Conservation (phyloP, 1,140 invertebrate genomes). For the Cherax quadricarinatus region DNA sequence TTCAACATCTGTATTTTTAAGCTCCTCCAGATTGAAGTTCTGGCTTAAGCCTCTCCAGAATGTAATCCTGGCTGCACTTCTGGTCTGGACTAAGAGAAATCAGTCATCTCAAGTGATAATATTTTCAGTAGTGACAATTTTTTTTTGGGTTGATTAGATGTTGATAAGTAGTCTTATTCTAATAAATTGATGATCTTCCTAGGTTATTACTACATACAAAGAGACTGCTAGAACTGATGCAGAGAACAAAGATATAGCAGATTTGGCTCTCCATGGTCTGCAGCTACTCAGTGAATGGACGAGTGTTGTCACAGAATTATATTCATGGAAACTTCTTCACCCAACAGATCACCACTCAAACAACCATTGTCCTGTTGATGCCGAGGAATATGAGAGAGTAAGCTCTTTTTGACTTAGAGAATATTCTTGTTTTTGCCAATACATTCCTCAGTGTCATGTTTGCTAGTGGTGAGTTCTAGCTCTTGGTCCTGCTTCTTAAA, state of each 20-base stretch:
- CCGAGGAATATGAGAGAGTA: constrained; percentile 99
- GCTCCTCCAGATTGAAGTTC: too few species aligned
- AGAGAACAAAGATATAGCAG: constrained; percentile 95
- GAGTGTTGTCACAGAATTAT: constrained; percentile 96
- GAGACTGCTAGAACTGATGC: constrained; percentile 91
- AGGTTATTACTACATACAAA: constrained; percentile 91
- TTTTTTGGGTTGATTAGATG: too few species aligned
- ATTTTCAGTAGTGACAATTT: too few species aligned
- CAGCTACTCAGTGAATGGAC: constrained; percentile 98
- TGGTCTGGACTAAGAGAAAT: too few species aligned
- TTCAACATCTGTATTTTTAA: too few species aligned
- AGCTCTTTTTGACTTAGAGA: constrained; percentile 65
- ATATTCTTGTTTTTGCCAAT: too few species aligned
- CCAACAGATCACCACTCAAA: constrained; percentile 98
- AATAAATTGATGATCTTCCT: background rate
- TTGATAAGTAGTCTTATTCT: background rate
- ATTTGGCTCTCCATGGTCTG: constrained; percentile 93
- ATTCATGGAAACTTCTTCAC: constrained; percentile 98
- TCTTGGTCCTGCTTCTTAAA: too few species aligned
- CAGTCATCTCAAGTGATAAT: too few species aligned
- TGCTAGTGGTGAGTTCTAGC: too few species aligned
- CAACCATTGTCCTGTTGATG: constrained; percentile 94
- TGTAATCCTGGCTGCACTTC: too few species aligned
- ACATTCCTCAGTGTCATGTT: too few species aligned
- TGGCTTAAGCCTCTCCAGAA: too few species aligned